phyloP scores from a whole-genome alignment of 23 tunicate species.

The Ascidia mentula region DNA sequence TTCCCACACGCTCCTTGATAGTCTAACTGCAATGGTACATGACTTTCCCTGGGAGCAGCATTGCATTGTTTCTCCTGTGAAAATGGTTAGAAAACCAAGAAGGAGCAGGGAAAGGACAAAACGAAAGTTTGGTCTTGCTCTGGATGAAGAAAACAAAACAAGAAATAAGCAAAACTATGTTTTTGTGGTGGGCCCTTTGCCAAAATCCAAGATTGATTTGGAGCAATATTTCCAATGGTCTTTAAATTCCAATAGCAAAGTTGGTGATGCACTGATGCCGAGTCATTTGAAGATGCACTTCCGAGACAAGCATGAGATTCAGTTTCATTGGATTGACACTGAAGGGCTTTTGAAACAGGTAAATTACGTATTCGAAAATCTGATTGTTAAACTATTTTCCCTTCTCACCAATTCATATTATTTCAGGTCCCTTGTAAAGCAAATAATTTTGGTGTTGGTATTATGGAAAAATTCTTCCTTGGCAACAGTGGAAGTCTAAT shows the following conservation, averaged over 20 bases:
- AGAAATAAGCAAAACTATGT: slow-evolving; percentile 18
- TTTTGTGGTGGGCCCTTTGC: slow-evolving; percentile 47
- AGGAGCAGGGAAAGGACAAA: neutral
- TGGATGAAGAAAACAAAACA: neutral
- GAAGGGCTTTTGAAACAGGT: neutral
- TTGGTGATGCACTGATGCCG: slow-evolving; percentile 47
- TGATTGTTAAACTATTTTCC: no score
- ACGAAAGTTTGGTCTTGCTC: neutral
- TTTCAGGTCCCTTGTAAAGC: neutral
- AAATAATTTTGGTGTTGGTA: neutral
- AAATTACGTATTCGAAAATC: no score
- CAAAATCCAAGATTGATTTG: slow-evolving; percentile 34
- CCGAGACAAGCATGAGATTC: slow-evolving; percentile 46
- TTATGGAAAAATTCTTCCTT: slow-evolving; percentile 31
- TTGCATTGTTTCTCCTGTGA: slow-evolving; percentile 59
- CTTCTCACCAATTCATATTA: no score
- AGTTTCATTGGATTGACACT: slow-evolving; percentile 50
- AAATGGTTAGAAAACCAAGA: slow-evolving; percentile 25
- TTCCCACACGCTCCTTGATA: slow-evolving; percentile 40
- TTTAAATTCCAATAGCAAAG: slow-evolving; percentile 18
- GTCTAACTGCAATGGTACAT: slow-evolving; percentile 41
- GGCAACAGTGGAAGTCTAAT: slow-evolving; percentile 28
- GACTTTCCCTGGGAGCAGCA: slow-evolving; percentile 67
- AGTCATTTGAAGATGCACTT: slow-evolving; percentile 42
- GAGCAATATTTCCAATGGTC: slow-evolving; percentile 61